A percentile compares a stretch with the other conserved stretches of the same genome.
These are phyloP conservation scores for Hylyphantes graminicola DNA, from an alignment of 1,140 invertebrate species.

Conservation along the genomic window DNA sequence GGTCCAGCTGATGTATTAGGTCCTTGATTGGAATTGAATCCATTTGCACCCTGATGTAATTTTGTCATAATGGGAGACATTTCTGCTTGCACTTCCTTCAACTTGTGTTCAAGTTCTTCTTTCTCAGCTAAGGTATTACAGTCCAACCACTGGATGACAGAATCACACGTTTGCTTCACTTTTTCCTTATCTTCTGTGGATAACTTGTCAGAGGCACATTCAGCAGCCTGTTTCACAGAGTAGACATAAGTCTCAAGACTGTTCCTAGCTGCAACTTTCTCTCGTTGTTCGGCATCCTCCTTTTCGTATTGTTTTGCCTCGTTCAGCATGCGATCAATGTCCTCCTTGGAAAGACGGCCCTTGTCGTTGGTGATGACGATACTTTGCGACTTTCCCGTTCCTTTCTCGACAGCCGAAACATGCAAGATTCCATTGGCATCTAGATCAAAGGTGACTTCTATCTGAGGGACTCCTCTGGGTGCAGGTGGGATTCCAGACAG, in stretches of 20 bases:
- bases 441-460: conserved; percentile 72
- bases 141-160: conserved; percentile 69
- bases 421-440: conserved; percentile 66
- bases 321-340: conserved; percentile 70
- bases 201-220: conserved; percentile 68
- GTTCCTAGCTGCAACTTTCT: conserved; percentile 68
- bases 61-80: conserved; percentile 12
- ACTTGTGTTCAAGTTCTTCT: conserved; percentile 68
- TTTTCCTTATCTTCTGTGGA: conserved; percentile 70
- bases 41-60: conserved; percentile 70
- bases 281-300: conserved; percentile 73
- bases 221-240: conserved; percentile 61
- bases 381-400: conserved; percentile 95
- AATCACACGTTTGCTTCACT: conserved; percentile 64
- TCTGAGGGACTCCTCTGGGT: conserved; percentile 73
- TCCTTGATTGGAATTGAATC: conserved; percentile 73
- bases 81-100: conserved; percentile 60
- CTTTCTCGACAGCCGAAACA: conserved; percentile 71
- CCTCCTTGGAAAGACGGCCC: conserved; percentile 69
- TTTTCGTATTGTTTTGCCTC: conserved; percentile 85
- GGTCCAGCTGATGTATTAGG: conserved; percentile 66
- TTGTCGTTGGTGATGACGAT: conserved; percentile 72
- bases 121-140: conserved; percentile 68
- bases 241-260: conserved; percentile 63
- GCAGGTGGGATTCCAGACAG: conserved; percentile 70